phyloP scores from a whole-genome alignment of 2,888 invertebrate genomes.

The Steinernema hermaphroditum region DNA sequence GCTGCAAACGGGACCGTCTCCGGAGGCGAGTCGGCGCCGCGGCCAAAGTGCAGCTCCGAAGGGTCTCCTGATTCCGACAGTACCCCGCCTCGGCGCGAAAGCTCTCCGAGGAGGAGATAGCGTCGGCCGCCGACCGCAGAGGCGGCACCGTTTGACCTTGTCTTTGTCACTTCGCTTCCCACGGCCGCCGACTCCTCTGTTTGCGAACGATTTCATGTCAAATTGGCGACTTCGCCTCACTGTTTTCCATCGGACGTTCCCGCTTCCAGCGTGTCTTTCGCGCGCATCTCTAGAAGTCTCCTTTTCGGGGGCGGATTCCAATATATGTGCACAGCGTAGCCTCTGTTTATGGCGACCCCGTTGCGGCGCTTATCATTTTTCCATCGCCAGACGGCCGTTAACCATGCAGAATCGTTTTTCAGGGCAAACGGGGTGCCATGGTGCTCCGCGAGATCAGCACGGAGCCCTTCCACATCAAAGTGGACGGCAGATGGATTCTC shows the following conservation, averaged over 20 bases:
- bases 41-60: constrained; percentile 15
- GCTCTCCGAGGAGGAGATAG: not conserved
- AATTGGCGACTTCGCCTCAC: not conserved
- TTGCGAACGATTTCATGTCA: constrained; percentile 9
- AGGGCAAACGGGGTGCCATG: constrained; percentile 41
- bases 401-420: not conserved
- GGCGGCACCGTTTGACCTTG: constrained; percentile 26
- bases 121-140: not conserved
- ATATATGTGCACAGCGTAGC: no score
- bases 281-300: no score
- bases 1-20: no score
- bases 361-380: constrained; percentile 8
- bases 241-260: constrained; percentile 17
- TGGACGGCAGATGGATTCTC: constrained; percentile 62
- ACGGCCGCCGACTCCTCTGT: not conserved
- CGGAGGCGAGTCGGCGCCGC: not conserved
- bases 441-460: constrained; percentile 56
- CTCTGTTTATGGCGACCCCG: not conserved
- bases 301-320: no score
- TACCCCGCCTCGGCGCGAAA: constrained; percentile 1
- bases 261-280: no score
- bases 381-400: not conserved
- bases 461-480: constrained; percentile 58
- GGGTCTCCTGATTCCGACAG: constrained; percentile 28
- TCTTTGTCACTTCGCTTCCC: not conserved